Evolutionary conservation across 2,797 vertebrate genomes (phyloP).

Genomic region (Chaenodraco wilsoni): DNA sequence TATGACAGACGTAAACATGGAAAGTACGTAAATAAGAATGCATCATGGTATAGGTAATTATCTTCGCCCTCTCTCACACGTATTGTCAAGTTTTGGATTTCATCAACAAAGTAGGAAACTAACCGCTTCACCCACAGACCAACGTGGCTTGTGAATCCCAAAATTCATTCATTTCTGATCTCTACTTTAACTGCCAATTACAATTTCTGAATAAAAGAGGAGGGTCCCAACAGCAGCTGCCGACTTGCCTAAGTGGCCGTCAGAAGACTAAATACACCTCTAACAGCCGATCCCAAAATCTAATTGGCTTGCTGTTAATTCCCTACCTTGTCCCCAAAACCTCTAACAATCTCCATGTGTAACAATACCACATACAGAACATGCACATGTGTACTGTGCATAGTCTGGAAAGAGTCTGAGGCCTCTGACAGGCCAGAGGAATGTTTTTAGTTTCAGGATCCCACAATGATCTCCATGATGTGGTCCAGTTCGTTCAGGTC

Average conservation of each 20-base stretch:
- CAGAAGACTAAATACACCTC: constrained; percentile 26
- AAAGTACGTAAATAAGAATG: constrained; percentile 76
- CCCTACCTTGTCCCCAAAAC: constrained; percentile 68
- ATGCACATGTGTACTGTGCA: constrained; percentile 71
- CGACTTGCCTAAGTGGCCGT: constrained; percentile 23
- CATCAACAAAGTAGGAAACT: constrained; percentile 69
- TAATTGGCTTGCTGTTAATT: constrained; percentile 55
- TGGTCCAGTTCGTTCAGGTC: constrained; percentile 96
- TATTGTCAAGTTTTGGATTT: constrained; percentile 57
- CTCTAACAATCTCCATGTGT: constrained; percentile 61
- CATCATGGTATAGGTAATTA: constrained; percentile 77
- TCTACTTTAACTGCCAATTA: constrained; percentile 33
- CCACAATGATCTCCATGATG: constrained; percentile 96
- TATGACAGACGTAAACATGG: constrained; percentile 77
- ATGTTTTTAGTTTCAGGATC: constrained; percentile 84
- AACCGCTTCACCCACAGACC: constrained; percentile 44
- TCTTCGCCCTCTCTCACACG: constrained; percentile 75
- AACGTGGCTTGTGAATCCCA: constrained; percentile 17
- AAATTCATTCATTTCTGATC: constrained; percentile 25
- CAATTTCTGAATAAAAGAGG: constrained; percentile 25
- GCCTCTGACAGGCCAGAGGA: constrained; percentile 55
- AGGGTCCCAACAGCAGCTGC: constrained; percentile 41
- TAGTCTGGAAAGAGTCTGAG: constrained; percentile 72
- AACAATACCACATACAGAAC: constrained; percentile 72
- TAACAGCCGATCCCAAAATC: constrained; percentile 29